These are phyloP conservation scores for Oreohelix idahoensis DNA, from an alignment of 1,140 invertebrate genomes.

Conservation along the genomic window DNA sequence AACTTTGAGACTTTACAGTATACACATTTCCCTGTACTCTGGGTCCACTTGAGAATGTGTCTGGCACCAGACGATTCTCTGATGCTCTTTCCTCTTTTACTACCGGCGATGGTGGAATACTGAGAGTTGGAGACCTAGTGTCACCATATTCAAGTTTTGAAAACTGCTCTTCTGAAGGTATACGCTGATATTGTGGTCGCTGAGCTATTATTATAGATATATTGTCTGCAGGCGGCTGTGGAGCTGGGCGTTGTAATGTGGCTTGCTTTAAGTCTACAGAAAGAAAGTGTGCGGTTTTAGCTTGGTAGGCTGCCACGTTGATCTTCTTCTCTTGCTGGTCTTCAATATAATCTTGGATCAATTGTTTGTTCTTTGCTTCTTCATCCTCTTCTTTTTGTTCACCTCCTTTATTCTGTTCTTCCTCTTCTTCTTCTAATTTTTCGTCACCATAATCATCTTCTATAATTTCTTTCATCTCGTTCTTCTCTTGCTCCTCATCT, in stretches of 20 bases:
- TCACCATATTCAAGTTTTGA: not conserved
- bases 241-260: not conserved
- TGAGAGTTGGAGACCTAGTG: not conserved
- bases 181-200: not conserved
- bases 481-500: not conserved
- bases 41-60: not conserved
- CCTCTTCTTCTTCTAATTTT: constrained; percentile 3
- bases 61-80: not conserved
- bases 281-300: not conserved
- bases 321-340: not conserved
- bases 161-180: not conserved
- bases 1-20: not conserved
- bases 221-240: not conserved
- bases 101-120: not conserved
- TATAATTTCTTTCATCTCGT: not conserved
- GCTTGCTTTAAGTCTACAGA: not conserved
- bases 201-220: not conserved
- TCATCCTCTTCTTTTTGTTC: not conserved
- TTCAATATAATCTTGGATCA: constrained; percentile 1
- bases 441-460: not conserved
- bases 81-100: not conserved
- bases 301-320: too few species aligned
- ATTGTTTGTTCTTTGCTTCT: not conserved
- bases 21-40: not conserved
- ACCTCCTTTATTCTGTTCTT: not conserved